Conservation (phyloP, 2,888 invertebrate species). For the Drosophila subsilvestris region DNA sequence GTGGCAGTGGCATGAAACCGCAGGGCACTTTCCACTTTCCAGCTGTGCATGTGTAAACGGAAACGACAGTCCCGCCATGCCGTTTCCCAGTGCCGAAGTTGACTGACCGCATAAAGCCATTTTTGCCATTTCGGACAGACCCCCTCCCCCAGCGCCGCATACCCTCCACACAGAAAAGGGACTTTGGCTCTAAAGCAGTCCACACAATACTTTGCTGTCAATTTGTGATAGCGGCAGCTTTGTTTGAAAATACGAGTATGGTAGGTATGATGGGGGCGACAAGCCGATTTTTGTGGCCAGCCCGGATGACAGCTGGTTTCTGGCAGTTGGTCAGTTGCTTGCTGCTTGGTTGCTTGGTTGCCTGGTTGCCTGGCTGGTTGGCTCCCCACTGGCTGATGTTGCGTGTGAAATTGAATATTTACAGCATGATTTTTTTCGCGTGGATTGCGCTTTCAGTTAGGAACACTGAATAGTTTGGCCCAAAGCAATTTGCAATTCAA, state of each 20-base stretch:
- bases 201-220: conserved; percentile 68
- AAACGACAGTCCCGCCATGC: conserved; percentile 40
- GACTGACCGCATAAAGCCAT: conserved; percentile 65
- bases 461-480: conserved; percentile 39
- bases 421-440: conserved; percentile 27
- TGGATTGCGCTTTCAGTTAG: conserved; percentile 12
- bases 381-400: conserved; percentile 7
- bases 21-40: conserved; percentile 64
- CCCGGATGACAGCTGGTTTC: conserved; percentile 30
- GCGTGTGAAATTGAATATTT: conserved; percentile 44
- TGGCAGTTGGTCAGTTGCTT: neutral
- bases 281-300: conserved; percentile 31
- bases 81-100: conserved; percentile 34
- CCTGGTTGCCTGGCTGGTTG: neutral
- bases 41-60: conserved; percentile 54
- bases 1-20: conserved; percentile 48
- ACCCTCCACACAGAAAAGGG: neutral
- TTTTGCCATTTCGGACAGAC: conserved; percentile 35
- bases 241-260: conserved; percentile 74
- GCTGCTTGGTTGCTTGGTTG: neutral
- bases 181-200: conserved; percentile 23
- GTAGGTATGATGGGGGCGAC: conserved; percentile 43
- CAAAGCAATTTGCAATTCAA: conserved; percentile 21
- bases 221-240: conserved; percentile 73
- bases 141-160: neutral